Conservation (phyloP, 2,888 invertebrate species). For the Phortica okadai region DNA sequence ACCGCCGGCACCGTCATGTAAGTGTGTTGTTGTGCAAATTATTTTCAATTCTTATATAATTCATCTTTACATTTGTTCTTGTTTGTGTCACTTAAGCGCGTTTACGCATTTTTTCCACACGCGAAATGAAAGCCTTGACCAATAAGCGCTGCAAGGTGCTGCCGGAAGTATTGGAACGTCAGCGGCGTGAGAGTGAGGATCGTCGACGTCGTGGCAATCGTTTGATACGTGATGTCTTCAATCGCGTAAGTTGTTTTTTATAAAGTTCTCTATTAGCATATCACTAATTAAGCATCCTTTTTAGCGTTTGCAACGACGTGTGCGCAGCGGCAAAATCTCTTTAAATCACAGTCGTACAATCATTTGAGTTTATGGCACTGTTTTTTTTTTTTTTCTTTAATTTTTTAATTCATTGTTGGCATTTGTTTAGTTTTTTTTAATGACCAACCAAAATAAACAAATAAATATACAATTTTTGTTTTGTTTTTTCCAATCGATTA, state of each 20-base stretch:
- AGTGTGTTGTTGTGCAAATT: slow-evolving; percentile 39
- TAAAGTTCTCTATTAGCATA: neutral
- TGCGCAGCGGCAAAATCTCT: slow-evolving; percentile 71
- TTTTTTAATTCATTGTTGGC: neutral
- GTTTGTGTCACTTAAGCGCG: slow-evolving; percentile 69
- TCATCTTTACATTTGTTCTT: neutral
- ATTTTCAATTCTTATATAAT: neutral
- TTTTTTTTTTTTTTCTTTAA: slow-evolving; percentile 1
- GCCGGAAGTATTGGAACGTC: slow-evolving; percentile 84
- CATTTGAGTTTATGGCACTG: slow-evolving; percentile 55
- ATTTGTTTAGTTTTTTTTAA: too few species aligned
- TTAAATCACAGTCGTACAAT: slow-evolving; percentile 74
- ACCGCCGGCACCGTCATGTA: slow-evolving; percentile 76
- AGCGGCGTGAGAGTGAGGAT: slow-evolving; percentile 80
- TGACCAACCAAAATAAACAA: too few species aligned
- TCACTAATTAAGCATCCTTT: slow-evolving; percentile 29
- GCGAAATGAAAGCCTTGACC: slow-evolving; percentile 80
- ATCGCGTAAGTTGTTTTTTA: slow-evolving; percentile 78
- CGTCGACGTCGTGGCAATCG: slow-evolving; percentile 83
- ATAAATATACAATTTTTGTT: too few species aligned
- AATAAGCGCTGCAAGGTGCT: slow-evolving; percentile 82
- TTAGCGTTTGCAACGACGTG: slow-evolving; percentile 74
- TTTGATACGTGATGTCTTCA: slow-evolving; percentile 86
- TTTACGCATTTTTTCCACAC: slow-evolving; percentile 78
- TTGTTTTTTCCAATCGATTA: too few species aligned